Evolutionary conservation across 2,888 invertebrate genomes (phyloP), one percentile per base, ranked within the genome.

Genomic region (Phragmatobia fuliginosa): DNA sequence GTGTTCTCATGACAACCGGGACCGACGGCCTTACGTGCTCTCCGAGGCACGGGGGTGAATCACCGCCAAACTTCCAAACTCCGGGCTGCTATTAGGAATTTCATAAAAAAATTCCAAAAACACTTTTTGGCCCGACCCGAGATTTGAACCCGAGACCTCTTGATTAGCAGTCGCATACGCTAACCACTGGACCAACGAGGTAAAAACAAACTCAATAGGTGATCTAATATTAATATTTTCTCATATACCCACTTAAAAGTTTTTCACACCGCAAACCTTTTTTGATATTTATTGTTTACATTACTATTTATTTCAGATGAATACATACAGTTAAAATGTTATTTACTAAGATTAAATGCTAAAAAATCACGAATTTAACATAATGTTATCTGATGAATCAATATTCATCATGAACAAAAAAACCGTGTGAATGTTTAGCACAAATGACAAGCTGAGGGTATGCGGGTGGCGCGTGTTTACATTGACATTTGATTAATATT

Each of bases 401-500:
- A n/a, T n/a, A n/a, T n/a, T n/a, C n/a, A 67, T 5, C 21, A 38
- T 62, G 33, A 62, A 60, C 71, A 62, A 74, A 65, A n/a, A 81
- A 76, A 71, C 74, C 82, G 86, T 87, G 87, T 85, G 89, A 88
- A 86, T 79, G 28, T 62, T 33, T 45, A 64, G 67, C 72, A 69
- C 66, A 61, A 71, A 70, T 70, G 74, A 68, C 69, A 31, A 56
- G 66, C 64, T 81, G 81, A 79, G 85, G 83, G 83, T 72, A 90
- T 92, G 90, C 91, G 91, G 91, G 92, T 67, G 87, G 83, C 91
- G 90, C 90, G 88, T 85, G 88, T 73, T 79, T 21, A 36, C 73
- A 76, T 74, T 76, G 70, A 75, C 74, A 79, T 71, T 73, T 62
- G 56, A 75, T 78, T 72, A 73, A 73, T 73, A 64, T 64, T 72